Percentiles rank a stretch among this genome's conserved stretches.
Evolutionary conservation across 2,888 invertebrate genomes (phyloP).

Genomic region (Phragmatobia fuliginosa): DNA sequence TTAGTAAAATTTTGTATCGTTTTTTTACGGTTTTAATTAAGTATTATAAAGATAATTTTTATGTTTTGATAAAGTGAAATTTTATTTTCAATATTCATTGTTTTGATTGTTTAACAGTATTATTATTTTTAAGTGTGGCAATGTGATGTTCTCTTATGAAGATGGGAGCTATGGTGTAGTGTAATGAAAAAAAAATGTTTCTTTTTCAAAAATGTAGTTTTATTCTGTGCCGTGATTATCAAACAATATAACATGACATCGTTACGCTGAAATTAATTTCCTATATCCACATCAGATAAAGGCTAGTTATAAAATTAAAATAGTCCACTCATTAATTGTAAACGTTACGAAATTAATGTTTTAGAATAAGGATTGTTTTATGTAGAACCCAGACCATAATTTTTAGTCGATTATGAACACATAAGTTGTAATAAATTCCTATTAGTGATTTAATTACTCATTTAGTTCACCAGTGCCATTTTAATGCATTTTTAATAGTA

Average conservation of each 20-base stretch:
- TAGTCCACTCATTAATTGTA: conserved; percentile 36
- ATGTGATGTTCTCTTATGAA: neutral
- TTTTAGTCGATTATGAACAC: conserved; percentile 25
- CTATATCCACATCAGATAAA: conserved; percentile 47
- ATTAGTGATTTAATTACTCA: conserved; percentile 15
- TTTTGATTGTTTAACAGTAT: neutral
- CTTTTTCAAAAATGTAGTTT: neutral
- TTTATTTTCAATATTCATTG: too few relatives aligned
- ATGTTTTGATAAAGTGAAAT: too few relatives aligned
- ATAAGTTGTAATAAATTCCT: conserved; percentile 5
- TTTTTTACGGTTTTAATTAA: neutral
- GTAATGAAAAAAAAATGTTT: neutral
- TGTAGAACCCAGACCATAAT: conserved; percentile 13
- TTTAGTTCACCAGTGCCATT: conserved; percentile 29
- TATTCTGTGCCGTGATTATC: neutral
- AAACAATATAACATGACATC: neutral
- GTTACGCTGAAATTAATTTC: conserved; percentile 20
- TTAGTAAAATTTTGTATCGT: neutral
- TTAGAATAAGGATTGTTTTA: conserved; percentile 13
- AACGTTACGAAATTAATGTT: conserved; percentile 33
- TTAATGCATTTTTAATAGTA: conserved; percentile 16
- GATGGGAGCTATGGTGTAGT: neutral
- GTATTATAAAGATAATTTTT: too few relatives aligned
- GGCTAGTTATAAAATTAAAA: conserved; percentile 28
- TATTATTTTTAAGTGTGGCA: neutral